phyloP scores from a whole-genome alignment of 2,113 vertebrate genomes.

The Gavialis gangeticus region DNA sequence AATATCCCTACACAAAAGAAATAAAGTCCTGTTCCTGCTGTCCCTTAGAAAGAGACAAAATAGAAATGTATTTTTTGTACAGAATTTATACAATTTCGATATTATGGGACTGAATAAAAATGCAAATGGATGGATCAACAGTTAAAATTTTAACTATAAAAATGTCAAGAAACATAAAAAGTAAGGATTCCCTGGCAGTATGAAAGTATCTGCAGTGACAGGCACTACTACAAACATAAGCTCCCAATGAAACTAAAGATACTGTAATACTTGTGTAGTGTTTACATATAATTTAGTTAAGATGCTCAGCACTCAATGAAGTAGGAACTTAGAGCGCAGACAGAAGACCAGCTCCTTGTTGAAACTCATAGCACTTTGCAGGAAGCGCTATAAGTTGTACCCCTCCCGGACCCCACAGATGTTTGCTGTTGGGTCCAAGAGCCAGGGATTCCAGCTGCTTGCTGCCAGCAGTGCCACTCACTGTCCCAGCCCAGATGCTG shows the following conservation, averaged over 20 bases:
- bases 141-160: not conserved
- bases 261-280: not conserved
- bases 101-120: not conserved
- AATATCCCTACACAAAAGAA: not conserved
- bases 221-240: not conserved
- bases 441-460: no score
- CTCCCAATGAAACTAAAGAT: not conserved
- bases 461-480: no score
- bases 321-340: no score
- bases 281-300: not conserved
- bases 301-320: not conserved
- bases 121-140: not conserved
- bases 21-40: not conserved
- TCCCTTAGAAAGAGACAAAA: not conserved
- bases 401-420: no score
- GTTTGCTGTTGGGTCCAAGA: no score
- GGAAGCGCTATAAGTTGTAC: no score
- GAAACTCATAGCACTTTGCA: no score
- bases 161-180: not conserved
- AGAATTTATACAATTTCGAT: not conserved
- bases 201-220: not conserved
- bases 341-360: no score
- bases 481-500: no score
- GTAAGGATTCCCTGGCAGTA: not conserved
- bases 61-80: not conserved